Base-by-base conservation (phyloP, 2,797 vertebrate genomes). In the Oreochromis mossambicus region DNA sequence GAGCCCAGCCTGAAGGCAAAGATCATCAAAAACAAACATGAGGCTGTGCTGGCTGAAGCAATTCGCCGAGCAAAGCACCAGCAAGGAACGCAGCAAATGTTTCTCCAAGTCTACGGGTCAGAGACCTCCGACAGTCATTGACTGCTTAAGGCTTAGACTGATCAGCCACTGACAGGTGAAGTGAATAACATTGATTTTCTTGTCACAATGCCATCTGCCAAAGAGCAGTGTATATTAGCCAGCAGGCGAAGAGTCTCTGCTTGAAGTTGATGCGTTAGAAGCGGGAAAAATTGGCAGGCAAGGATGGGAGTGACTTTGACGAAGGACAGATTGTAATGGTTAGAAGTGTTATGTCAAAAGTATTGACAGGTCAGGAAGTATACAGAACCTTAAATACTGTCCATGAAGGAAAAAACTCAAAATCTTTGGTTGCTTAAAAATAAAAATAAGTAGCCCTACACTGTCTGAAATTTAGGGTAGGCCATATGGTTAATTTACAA, bases 1-100 rank as follows among this genome's bases (percentile, higher is more conserved):
- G 34, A 61, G 56, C 36, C n/a, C 36, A 66, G n/a, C 61, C 36
- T 41, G 61, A 41, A 66, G 61, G 36, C 12, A 21, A 66, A 68
- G 5, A 24, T 41, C n/a, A 43, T 41, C 36, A 41, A 15, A 24
- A 41, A 24, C 12, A 68, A 43, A 43, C 38, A 68, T 3, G n/a
- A 43, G 63, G 63, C 63, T 14, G 2, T 24, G 21, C n/a, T 24
- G 63, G 21, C 63, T 43, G 63, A 41, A 24, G 13, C 14, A 10
- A 10, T 10, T 6, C 14, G 2, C 36, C 34, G 21, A 0, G 13
- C 63, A 68, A 68, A 24, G 13, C 3, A 1, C n/a, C 63, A 6
- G n/a, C 36, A 43, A 66, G 13, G n/a, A 43, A 43, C 63, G 24
- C 5, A 2, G n/a, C n/a, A 41, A 68, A 54, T 24, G n/a, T 24